Evolutionary conservation across 2,888 invertebrate species (phyloP), one percentile per base, ranked within the genome.

Genomic region (Microchrysa polita): DNA sequence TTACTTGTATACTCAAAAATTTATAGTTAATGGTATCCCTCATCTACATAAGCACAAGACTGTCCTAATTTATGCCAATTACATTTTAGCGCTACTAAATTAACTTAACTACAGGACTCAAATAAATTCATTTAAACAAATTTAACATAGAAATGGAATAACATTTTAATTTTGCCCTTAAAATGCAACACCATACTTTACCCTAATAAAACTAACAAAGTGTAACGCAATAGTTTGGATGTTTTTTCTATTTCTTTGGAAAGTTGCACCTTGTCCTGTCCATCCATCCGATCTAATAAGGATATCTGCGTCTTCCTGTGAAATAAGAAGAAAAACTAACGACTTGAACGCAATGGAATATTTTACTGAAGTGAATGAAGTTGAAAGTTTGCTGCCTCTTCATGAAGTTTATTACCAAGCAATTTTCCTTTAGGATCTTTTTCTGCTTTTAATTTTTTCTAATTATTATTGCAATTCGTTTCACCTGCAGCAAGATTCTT

Each of bases 401-500:
- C 23, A 12, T 65, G 14, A 65, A 65, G 65, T 44, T 65, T 44
- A n/a, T 65, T 34, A 44, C 22, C 4, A 44, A 48, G 16, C 44
- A 65, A 65, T 65, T 48, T 65, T 44, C 65, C 48, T 65, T 44
- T 12, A 61, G 16, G 7, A 34, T 22, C 44, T 12, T 65, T 65
- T 22, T 44, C 20, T 48, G 40, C 65, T 48, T 48, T 65, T 48
- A 65, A 65, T 65, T 65, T 65, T 65, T 34, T 44, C n/a, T n/a
- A n/a, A n/a, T 65, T 48, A 65, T 65, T 65, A 65, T 65, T 48
- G 48, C 22, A 22, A 22, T 48, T 65, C 65, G 48, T 44, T 65
- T 1, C 48, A 65, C 20, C 65, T 12, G 44, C 40, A 22, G 44
- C 10, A 9, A 20, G 48, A 48, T 65, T 48, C n/a, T 44, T n/a